Evolutionary conservation across 1,140 invertebrate species (phyloP).

Genomic region (Planococcus citri): DNA sequence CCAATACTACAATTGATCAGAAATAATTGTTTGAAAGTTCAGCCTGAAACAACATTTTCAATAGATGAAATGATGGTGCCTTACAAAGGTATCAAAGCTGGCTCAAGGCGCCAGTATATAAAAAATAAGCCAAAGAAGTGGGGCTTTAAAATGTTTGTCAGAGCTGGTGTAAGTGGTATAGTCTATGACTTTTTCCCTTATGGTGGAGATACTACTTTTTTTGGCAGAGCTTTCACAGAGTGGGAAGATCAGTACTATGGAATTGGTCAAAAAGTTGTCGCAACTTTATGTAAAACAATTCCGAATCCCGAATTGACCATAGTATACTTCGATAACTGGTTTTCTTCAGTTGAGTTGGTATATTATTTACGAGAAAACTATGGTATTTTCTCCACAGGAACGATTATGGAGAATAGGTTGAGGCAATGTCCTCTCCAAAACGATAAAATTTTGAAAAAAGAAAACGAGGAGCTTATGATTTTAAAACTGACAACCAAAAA

Average conservation of each 20-base stretch:
- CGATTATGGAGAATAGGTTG: conserved; percentile 14
- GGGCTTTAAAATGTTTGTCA: conserved; percentile 34
- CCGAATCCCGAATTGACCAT: conserved; percentile 6
- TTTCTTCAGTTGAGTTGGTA: conserved; percentile 20
- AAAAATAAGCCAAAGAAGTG: conserved; percentile 33
- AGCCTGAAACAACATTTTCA: conserved; percentile 30
- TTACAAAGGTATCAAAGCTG: conserved; percentile 35
- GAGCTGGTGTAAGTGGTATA: conserved; percentile 32
- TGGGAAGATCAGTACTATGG: conserved; percentile 15
- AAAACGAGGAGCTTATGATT: conserved; percentile 30
- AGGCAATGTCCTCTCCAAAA: neutral
- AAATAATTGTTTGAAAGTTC: conserved; percentile 30
- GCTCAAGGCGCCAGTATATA: conserved; percentile 32
- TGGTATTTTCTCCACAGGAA: conserved; percentile 16
- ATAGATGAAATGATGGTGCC: conserved; percentile 37
- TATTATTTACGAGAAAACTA: conserved; percentile 21
- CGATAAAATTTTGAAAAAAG: conserved; percentile 27
- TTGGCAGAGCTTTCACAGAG: neutral
- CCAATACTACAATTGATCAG: conserved; percentile 31
- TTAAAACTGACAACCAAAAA: conserved; percentile 23
- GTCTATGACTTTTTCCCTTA: conserved; percentile 35
- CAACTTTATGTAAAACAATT: conserved; percentile 8
- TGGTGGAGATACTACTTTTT: conserved; percentile 22
- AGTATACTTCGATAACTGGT: conserved; percentile 22
- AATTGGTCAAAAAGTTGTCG: conserved; percentile 16